phyloP scores from a whole-genome alignment of 2,113 vertebrate genomes.

The Pelecanoides urinatrix region DNA sequence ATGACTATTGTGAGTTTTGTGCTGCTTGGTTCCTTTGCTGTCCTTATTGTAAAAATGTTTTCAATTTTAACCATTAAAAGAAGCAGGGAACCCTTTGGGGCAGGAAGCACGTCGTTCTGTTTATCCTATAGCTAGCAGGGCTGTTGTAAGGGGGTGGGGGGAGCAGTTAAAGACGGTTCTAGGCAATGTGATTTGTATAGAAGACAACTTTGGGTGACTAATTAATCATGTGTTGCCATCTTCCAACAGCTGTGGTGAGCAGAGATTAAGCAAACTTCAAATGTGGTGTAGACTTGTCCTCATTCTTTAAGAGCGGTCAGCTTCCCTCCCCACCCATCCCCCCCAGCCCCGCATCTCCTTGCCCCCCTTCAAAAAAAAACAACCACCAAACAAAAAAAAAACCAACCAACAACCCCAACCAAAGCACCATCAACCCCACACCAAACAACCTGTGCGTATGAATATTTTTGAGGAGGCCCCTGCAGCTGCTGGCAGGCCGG shows the following conservation, averaged over 20 bases:
- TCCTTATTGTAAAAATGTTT: background rate
- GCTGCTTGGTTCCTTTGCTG: background rate
- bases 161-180: background rate
- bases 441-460: fast-evolving
- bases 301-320: background rate
- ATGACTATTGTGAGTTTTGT: background rate
- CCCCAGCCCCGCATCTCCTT: no score
- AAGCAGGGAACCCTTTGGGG: background rate
- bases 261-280: background rate
- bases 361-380: background rate
- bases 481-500: background rate
- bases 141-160: background rate
- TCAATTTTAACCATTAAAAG: background rate
- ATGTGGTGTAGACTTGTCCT: background rate
- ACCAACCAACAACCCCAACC: no score
- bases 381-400: no score
- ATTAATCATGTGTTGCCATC: fast-evolving
- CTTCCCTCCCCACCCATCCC: background rate
- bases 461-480: background rate
- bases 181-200: background rate
- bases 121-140: background rate
- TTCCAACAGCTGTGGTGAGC: background rate
- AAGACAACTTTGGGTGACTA: background rate
- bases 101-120: background rate
- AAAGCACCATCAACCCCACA: no score